Percentiles rank a stretch among this genome's conserved stretches.
phyloP scores from a whole-genome alignment of 2,113 vertebrate genomes.

The Cynoglossus semilaevis region DNA sequence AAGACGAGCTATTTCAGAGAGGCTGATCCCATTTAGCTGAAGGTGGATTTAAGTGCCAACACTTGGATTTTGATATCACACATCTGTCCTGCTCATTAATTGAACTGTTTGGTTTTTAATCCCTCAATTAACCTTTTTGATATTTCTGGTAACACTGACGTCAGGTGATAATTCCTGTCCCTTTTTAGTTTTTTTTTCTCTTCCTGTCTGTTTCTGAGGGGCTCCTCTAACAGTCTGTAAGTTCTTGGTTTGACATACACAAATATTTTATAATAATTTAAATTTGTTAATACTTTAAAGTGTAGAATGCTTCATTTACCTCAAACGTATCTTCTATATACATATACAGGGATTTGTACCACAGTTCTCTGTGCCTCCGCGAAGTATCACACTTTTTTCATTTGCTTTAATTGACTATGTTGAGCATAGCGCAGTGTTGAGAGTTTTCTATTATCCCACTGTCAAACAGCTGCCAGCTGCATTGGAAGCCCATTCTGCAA shows the following conservation, averaged over 20 bases:
- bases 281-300: too few species aligned
- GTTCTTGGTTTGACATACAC: too few species aligned
- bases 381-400: constrained; percentile 54
- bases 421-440: constrained; percentile 54
- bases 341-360: constrained; percentile 13
- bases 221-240: too few species aligned
- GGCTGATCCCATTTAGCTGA: background rate
- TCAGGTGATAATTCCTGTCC: background rate
- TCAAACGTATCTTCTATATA: background rate
- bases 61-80: background rate
- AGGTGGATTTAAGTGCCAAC: background rate
- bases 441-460: constrained; percentile 64
- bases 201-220: background rate
- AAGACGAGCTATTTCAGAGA: background rate
- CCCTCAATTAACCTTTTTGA: background rate
- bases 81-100: background rate
- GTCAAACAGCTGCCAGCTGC: constrained; percentile 71
- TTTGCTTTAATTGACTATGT: constrained; percentile 64
- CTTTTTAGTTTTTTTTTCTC: background rate
- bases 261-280: too few species aligned
- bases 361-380: constrained; percentile 35
- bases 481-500: constrained; percentile 53
- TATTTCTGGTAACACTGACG: background rate
- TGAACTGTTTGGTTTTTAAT: background rate
- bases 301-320: too few species aligned